Evolutionary conservation across 2,113 vertebrate species (phyloP).

Genomic region (Seriola aureovittata): DNA sequence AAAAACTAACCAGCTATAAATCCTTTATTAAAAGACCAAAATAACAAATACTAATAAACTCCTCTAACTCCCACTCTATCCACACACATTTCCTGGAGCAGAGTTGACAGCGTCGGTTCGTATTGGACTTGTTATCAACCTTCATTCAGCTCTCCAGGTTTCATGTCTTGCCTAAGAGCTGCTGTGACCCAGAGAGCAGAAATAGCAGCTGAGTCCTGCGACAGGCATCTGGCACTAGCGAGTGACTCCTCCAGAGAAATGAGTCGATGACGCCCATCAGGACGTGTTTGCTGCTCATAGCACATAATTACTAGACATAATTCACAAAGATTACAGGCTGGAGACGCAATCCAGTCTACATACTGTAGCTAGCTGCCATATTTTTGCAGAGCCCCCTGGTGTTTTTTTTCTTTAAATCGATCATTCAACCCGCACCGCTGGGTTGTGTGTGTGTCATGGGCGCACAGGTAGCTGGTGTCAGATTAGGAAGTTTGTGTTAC

Average conservation of each 20-base stretch:
- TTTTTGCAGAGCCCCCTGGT: conserved; percentile 2
- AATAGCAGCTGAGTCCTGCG: conserved; percentile 77
- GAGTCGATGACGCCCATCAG: conserved; percentile 66
- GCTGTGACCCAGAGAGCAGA: conserved; percentile 68
- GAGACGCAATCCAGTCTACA: conserved; percentile 13
- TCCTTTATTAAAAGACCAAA: neutral
- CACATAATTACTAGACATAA: conserved; percentile 54
- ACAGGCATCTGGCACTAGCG: conserved; percentile 79
- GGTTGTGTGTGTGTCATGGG: conserved; percentile 23
- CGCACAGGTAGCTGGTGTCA: conserved; percentile 50
- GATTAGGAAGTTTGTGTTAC: conserved; percentile 59
- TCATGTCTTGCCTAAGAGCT: conserved; percentile 42
- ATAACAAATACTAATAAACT: neutral
- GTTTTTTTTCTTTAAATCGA: conserved; percentile 31
- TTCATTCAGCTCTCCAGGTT: conserved; percentile 52
- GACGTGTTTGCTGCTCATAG: conserved; percentile 64
- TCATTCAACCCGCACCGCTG: neutral
- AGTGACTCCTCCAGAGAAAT: conserved; percentile 77
- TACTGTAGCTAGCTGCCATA: neutral
- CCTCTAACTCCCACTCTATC: neutral
- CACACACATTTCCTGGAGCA: neutral
- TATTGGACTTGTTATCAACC: neutral
- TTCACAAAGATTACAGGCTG: conserved; percentile 53
- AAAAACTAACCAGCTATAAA: too few species aligned
- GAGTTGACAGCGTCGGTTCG: neutral